A percentile compares a stretch with the other conserved stretches of the same genome.
Conservation (phyloP, 2,797 vertebrate genomes). For the Dicrostonyx torquatus region DNA sequence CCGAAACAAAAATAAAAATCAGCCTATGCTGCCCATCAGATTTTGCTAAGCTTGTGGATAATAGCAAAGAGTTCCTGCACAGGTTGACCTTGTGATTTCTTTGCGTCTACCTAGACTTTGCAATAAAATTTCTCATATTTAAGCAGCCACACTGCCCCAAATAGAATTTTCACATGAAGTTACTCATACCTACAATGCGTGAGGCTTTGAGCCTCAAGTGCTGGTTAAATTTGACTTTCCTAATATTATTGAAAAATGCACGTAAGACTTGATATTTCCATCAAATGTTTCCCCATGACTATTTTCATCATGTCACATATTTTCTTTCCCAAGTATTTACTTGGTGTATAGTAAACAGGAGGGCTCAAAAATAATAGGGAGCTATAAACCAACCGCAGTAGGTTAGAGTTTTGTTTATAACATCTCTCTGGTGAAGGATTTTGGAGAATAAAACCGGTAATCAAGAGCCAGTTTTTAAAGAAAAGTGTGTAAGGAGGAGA, state of each 20-base stretch:
- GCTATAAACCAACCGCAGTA: neutral
- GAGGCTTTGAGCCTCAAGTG: neutral
- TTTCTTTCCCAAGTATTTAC: neutral
- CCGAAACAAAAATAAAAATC: constrained; percentile 55
- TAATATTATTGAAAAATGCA: constrained; percentile 28
- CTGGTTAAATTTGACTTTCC: constrained; percentile 4
- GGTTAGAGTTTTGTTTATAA: neutral
- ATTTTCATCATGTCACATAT: neutral
- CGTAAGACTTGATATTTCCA: neutral
- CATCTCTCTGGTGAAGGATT: constrained; percentile 5
- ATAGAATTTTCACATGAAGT: constrained; percentile 25
- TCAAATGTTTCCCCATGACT: neutral
- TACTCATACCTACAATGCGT: neutral
- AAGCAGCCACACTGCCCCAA: constrained; percentile 8
- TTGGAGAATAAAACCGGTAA: neutral
- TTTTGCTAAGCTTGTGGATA: constrained; percentile 35
- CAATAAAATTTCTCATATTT: constrained; percentile 42
- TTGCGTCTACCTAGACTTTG: neutral
- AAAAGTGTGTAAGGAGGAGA: neutral
- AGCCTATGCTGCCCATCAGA: neutral
- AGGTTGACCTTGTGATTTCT: constrained; percentile 9
- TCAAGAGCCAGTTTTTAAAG: neutral
- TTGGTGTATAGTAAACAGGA: neutral
- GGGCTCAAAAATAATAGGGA: neutral
- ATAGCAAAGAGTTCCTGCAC: neutral